Evolutionary conservation across 1,140 invertebrate species (phyloP), one percentile per base, ranked within the genome.

Genomic region (Subanguina moxae): DNA sequence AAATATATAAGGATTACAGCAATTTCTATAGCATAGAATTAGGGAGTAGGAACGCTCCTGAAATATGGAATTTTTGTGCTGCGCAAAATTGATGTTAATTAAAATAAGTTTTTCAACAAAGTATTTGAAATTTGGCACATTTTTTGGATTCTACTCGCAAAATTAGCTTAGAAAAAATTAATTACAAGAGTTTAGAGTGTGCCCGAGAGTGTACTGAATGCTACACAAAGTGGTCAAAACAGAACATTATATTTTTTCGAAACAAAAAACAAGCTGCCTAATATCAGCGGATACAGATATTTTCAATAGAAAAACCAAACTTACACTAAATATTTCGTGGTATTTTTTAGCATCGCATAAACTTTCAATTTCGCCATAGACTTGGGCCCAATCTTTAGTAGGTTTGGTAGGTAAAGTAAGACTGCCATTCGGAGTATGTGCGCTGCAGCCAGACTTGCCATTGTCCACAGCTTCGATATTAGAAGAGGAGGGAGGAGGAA

Each of bases 361-460:
- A 64, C 42, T 64, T 21, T 62, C 38, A 28, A 64, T 64, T n/a
- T 64, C 62, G 21, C 62, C n/a, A 64, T 58, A 64, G 3, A 64
- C 62, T 7, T 58, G n/a, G 57, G 30, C 7, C 62, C 62, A 64
- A 38, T 64, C 62, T 11, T 38, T 23, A 28, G 62, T 59, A 25
- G 62, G 62, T 57, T 38, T 25, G 23, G 42, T 61, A 15, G 62
- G 57, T 8, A 28, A n/a, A n/a, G 42, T 64, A 25, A 64, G 57
- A 19, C 42, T 52, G n/a, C 48, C 48, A 52, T 52, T 52, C n/a
- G 32, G 32, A 38, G 32, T 38, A 38, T 38, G 32, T 38, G 32
- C 32, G 11, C 32, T 38, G 32, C 11, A 38, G 32, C 11, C 11
- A 5, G 32, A 11, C 3, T 38, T 38, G 32, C 11, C 11, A 11